phyloP scores from a whole-genome alignment of 1,140 invertebrate species.

The Sitobion miscanthi region DNA sequence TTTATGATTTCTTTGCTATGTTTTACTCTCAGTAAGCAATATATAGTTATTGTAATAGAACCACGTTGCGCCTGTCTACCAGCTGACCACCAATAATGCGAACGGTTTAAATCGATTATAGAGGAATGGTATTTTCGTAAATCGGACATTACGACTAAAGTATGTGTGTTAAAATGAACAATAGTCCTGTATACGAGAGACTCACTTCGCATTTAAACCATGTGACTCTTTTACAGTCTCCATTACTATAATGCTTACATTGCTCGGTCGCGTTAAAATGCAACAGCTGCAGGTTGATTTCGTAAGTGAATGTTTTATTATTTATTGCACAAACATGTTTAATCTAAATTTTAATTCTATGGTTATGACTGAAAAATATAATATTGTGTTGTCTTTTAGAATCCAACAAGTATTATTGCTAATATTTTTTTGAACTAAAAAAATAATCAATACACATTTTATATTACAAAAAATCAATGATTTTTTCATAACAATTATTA shows the following conservation, averaged over 20 bases:
- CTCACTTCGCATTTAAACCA: constrained; percentile 5
- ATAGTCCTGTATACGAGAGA: not conserved
- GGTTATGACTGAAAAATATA: not conserved
- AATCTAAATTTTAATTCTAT: not conserved
- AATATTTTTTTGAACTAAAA: not conserved
- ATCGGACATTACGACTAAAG: not conserved
- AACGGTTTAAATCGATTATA: constrained; percentile 21
- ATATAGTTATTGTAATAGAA: not conserved
- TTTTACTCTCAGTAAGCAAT: constrained; percentile 10
- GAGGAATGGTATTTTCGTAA: not conserved
- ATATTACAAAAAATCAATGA: not conserved
- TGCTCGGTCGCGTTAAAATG: not conserved
- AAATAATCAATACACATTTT: not conserved
- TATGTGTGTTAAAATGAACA: not conserved
- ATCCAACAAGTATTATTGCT: not conserved
- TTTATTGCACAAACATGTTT: not conserved
- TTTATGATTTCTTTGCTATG: not conserved
- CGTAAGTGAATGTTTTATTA: not conserved
- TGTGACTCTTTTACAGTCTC: not conserved
- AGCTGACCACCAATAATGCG: not conserved
- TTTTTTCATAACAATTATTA: not conserved
- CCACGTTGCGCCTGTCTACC: not conserved
- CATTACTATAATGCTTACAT: not conserved
- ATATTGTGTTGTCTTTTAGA: not conserved
- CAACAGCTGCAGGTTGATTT: not conserved